Evolutionary conservation across 64 coral and sea anemone genomes (phyloP).

Genomic region (Cladopsammia gracilis): DNA sequence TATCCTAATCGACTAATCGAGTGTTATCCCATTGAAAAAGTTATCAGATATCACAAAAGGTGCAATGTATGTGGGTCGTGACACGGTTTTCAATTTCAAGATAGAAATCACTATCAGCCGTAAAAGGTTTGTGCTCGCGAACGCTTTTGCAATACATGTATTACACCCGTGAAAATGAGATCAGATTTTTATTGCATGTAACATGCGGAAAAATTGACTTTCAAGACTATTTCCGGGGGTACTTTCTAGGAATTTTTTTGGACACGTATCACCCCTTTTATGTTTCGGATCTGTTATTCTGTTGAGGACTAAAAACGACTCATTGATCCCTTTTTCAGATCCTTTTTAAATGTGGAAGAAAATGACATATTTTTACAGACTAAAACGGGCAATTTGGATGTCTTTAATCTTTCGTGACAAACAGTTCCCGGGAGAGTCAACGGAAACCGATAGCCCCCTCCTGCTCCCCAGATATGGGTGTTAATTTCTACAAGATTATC

Average conservation of each 20-base stretch:
- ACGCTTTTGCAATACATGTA: background rate
- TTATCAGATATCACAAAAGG: conserved; percentile 12
- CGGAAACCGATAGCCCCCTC: background rate
- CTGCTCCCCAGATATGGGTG: background rate
- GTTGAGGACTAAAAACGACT: background rate
- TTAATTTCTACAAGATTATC: background rate
- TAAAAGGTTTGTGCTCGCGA: no score
- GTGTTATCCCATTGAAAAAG: background rate
- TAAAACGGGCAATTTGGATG: background rate
- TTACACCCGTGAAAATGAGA: background rate
- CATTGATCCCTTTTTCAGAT: background rate
- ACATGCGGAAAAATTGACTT: background rate
- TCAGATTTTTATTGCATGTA: background rate
- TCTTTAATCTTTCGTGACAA: background rate
- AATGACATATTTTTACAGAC: no score
- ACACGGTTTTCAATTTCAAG: background rate
- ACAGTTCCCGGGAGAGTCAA: background rate
- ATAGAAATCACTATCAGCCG: no score
- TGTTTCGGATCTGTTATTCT: background rate
- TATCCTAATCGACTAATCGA: background rate
- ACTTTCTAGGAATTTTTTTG: background rate
- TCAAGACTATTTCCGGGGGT: background rate
- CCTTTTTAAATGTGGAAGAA: background rate
- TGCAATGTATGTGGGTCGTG: background rate
- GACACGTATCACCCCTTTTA: background rate